These are phyloP conservation scores for Drosophila ezoana DNA, from an alignment of 2,888 invertebrate genomes.

Conservation along the genomic window DNA sequence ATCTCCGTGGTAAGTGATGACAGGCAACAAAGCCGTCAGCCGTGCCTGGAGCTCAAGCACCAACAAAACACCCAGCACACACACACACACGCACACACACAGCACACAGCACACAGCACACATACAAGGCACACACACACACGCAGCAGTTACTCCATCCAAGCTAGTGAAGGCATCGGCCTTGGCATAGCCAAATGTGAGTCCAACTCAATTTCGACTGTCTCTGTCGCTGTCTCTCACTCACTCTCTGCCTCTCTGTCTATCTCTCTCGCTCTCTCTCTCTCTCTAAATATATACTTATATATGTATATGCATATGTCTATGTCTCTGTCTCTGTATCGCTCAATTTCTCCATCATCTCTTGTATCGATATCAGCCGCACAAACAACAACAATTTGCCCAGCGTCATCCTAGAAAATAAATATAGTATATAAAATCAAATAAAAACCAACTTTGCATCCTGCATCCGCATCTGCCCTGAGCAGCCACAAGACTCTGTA, in stretches of 20 bases:
- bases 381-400: constrained; percentile 61
- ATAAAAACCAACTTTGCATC: constrained; percentile 59
- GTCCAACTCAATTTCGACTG: constrained; percentile 53
- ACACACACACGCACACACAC: constrained; percentile 6
- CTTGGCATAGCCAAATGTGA: constrained; percentile 42
- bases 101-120: constrained; percentile 2
- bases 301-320: constrained; percentile 25
- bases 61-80: constrained; percentile 9
- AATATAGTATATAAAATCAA: constrained; percentile 7
- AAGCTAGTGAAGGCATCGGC: constrained; percentile 49
- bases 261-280: constrained; percentile 20
- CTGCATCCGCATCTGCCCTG: constrained; percentile 60
- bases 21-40: constrained; percentile 45
- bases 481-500: constrained; percentile 66
- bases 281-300: constrained; percentile 22
- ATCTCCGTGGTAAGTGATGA: constrained; percentile 89
- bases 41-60: constrained; percentile 45
- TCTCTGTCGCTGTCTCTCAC: constrained; percentile 39
- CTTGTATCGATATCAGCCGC: constrained; percentile 63
- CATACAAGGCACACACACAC: constrained; percentile 26
- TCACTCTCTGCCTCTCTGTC: constrained; percentile 20
- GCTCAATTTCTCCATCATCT: constrained; percentile 59
- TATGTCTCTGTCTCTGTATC: constrained; percentile 33
- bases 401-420: constrained; percentile 68
- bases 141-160: constrained; percentile 28